Conservation (phyloP, 2,113 vertebrate species). For the Ceuthmochares aereus region DNA sequence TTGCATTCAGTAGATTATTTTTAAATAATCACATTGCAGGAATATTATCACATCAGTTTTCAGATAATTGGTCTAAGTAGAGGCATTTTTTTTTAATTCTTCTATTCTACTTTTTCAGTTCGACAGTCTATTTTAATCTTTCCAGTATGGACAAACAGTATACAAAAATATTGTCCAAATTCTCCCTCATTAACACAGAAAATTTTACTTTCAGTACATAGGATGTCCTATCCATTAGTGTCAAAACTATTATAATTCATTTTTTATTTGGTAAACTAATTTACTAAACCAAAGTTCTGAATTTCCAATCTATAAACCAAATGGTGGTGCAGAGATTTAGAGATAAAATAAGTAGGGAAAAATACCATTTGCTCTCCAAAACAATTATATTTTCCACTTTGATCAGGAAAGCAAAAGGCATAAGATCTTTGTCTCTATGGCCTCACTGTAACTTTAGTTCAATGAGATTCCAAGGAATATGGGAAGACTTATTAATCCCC, state of each 20-base stretch:
- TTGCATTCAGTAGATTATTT: background rate
- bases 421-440: constrained; percentile 64
- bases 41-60: background rate
- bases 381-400: constrained; percentile 51
- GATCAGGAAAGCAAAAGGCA: constrained; percentile 59
- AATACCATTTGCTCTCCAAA: background rate
- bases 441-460: constrained; percentile 75
- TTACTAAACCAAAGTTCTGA: background rate
- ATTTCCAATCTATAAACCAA: background rate
- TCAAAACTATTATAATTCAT: background rate
- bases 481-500: constrained; percentile 77
- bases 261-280: background rate
- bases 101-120: background rate
- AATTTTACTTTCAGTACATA: background rate
- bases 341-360: background rate
- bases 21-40: background rate
- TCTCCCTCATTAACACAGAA: background rate
- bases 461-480: constrained; percentile 78
- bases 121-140: background rate
- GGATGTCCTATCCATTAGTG: background rate
- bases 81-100: background rate
- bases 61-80: background rate
- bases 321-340: background rate
- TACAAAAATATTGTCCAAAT: background rate
- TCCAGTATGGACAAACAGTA: background rate